Percentiles rank a stretch among this genome's conserved stretches.
Evolutionary conservation across 1,140 invertebrate species (phyloP).

Genomic region (Drosophila orosa): DNA sequence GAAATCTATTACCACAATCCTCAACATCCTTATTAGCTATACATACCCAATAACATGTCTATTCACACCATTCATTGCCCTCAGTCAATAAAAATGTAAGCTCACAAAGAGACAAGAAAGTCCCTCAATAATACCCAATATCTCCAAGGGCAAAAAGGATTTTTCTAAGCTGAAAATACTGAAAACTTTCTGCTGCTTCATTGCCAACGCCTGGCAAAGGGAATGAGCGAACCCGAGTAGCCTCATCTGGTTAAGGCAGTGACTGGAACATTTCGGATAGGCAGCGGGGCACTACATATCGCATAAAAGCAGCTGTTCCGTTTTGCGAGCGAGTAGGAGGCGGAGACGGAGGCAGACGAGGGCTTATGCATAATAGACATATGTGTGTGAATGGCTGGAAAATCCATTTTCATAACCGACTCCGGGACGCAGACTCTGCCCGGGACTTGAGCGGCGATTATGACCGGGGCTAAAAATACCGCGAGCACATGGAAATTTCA

Average conservation of each 20-base stretch:
- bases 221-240: background rate
- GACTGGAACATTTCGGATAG: conserved; percentile 66
- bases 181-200: conserved; percentile 3
- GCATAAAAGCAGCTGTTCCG: conserved; percentile 71
- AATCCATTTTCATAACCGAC: conserved; percentile 75
- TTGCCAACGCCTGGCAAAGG: conserved; percentile 7
- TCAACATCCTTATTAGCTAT: background rate
- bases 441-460: conserved; percentile 49
- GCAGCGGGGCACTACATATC: conserved; percentile 37
- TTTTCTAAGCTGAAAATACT: conserved; percentile 3
- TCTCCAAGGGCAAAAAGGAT: background rate
- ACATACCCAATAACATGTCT: background rate
- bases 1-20: background rate
- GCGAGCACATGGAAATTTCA: conserved; percentile 64
- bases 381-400: conserved; percentile 53
- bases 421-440: conserved; percentile 27
- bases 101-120: background rate
- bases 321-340: conserved; percentile 24
- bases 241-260: conserved; percentile 49
- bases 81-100: conserved; percentile 11
- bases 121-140: background rate
- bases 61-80: background rate
- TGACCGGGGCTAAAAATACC: conserved; percentile 74
- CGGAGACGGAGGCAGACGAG: conserved; percentile 15
- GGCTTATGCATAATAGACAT: conserved; percentile 76